Evolutionary conservation across 2,888 invertebrate genomes (phyloP).

Genomic region (Scaeva pyrastri): DNA sequence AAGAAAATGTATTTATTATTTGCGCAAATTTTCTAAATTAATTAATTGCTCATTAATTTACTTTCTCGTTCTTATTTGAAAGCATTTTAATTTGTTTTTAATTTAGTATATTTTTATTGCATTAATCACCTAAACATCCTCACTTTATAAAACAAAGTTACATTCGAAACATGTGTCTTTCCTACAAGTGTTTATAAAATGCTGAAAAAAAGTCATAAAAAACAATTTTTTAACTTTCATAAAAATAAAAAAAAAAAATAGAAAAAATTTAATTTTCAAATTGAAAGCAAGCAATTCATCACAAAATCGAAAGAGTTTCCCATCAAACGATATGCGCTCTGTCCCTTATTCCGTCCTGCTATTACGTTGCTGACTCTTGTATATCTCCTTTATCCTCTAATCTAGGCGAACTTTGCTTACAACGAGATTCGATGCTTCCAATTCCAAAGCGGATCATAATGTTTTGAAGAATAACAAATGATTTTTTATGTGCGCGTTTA

Average conservation of each 20-base stretch:
- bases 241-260: constrained; percentile 52
- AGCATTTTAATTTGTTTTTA: no score
- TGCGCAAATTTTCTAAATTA: no score
- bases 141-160: not conserved
- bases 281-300: constrained; percentile 37
- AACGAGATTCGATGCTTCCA: constrained; percentile 55
- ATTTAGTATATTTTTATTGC: no score
- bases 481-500: constrained; percentile 22
- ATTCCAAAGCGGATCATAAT: constrained; percentile 71
- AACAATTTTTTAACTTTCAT: constrained; percentile 41
- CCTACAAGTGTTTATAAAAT: constrained; percentile 45
- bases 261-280: constrained; percentile 28
- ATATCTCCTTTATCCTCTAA: constrained; percentile 24
- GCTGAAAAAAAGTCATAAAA: constrained; percentile 44
- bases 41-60: no score
- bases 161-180: constrained; percentile 23
- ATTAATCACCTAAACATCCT: constrained; percentile 10
- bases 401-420: constrained; percentile 54
- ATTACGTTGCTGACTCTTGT: no score
- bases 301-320: constrained; percentile 26
- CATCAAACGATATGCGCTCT: constrained; percentile 29
- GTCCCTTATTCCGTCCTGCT: no score
- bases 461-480: constrained; percentile 70
- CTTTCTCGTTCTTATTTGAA: no score
- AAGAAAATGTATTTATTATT: no score